Evolutionary conservation across 2,797 vertebrate species (phyloP).

Genomic region (Natrix natrix): DNA sequence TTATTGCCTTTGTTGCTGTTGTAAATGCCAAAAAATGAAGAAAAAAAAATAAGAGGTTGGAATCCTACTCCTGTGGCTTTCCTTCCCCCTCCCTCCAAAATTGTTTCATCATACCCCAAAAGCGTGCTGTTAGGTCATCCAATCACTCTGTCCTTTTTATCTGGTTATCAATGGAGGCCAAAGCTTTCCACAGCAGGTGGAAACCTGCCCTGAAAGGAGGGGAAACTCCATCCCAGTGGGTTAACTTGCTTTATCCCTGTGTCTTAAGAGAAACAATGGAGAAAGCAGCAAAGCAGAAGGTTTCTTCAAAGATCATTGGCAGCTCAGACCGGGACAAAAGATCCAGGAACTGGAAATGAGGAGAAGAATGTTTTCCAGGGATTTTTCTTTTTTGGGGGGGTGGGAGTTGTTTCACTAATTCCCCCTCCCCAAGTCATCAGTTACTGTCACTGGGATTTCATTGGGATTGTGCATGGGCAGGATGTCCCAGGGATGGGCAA

Average conservation of each 20-base stretch:
- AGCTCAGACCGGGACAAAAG: not conserved
- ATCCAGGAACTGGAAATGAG: not conserved
- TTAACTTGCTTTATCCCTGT: not conserved
- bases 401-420: not conserved
- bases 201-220: not conserved
- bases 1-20: not conserved
- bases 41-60: too few species aligned
- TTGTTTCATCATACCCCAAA: constrained; percentile 26
- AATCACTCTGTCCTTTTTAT: constrained; percentile 30
- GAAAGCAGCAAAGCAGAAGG: not conserved
- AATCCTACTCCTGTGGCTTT: not conserved
- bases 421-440: not conserved
- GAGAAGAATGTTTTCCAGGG: not conserved
- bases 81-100: not conserved
- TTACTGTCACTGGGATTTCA: not conserved
- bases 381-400: not conserved
- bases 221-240: not conserved
- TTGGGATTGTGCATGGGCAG: too few species aligned
- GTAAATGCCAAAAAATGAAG: not conserved
- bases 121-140: constrained; percentile 6
- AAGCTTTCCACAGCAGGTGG: constrained; percentile 39
- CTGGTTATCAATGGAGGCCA: constrained; percentile 37
- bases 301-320: not conserved
- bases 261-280: not conserved
- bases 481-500: not conserved